These are phyloP conservation scores for Phyllotreta cruciferae DNA, from an alignment of 2,888 invertebrate genomes.

Conservation along the genomic window DNA sequence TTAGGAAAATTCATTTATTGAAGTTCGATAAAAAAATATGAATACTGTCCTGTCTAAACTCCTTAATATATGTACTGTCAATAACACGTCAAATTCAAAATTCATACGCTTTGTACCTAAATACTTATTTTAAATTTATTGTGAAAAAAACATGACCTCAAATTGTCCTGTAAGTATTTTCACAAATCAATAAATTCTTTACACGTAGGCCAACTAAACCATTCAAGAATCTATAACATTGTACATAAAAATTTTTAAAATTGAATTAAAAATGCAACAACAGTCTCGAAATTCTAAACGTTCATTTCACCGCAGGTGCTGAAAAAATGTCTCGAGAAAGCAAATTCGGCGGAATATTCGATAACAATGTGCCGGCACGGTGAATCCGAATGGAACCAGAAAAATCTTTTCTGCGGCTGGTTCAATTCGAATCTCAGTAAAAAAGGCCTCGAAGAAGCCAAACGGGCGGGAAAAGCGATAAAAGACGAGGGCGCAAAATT, in stretches of 20 bases:
- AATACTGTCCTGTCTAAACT: too few species aligned
- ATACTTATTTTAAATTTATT: too few species aligned
- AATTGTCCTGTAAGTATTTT: conserved; percentile 12
- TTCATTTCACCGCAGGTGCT: conserved; percentile 17
- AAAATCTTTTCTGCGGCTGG: conserved; percentile 69
- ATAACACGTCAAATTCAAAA: too few species aligned
- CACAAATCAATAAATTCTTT: too few species aligned
- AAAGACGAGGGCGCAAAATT: conserved; percentile 74
- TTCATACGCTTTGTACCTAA: too few species aligned
- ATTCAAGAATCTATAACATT: too few species aligned
- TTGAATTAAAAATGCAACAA: background rate
- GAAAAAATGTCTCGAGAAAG: conserved; percentile 27
- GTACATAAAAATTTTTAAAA: background rate
- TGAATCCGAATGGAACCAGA: conserved; percentile 68
- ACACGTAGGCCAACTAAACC: too few species aligned
- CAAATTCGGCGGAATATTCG: conserved; percentile 31
- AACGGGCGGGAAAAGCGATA: conserved; percentile 75
- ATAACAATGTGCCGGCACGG: conserved; percentile 66
- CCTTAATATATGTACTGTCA: too few species aligned
- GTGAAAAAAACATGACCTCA: conserved; percentile 9
- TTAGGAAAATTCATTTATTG: too few species aligned
- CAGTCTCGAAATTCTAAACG: background rate
- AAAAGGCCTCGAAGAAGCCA: conserved; percentile 73
- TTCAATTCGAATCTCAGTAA: conserved; percentile 65
- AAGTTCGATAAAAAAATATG: too few species aligned